Percentiles rank a stretch among this genome's conserved stretches.
Conservation (phyloP, 2,797 vertebrate genomes). For the Siniperca undulata region DNA sequence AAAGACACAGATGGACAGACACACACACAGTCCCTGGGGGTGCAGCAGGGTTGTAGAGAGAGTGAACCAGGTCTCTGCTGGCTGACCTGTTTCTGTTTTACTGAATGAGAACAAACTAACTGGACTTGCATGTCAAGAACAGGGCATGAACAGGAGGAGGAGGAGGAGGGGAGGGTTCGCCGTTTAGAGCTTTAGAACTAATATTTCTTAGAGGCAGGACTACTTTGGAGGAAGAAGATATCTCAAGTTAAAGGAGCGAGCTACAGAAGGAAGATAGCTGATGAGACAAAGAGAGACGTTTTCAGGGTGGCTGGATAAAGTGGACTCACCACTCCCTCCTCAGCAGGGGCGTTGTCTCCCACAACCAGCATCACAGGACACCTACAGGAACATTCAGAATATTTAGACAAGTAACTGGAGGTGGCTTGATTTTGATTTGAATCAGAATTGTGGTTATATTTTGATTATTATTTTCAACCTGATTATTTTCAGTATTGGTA, state of each 20-base stretch:
- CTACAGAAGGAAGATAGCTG: neutral
- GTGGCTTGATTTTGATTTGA: neutral
- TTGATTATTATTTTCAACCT: too few relatives aligned
- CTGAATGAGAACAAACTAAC: constrained; percentile 44
- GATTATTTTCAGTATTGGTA: neutral
- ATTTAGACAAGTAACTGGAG: neutral
- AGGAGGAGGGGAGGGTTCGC: neutral
- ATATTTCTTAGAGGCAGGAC: constrained; percentile 3
- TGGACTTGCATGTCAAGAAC: constrained; percentile 33
- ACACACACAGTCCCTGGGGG: constrained; percentile 7
- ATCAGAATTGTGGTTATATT: neutral
- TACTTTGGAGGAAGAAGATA: neutral
- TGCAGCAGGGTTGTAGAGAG: neutral
- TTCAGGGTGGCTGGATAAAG: neutral
- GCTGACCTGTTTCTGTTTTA: constrained; percentile 61
- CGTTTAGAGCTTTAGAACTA: neutral
- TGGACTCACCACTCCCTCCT: constrained; percentile 95
- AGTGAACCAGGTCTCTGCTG: constrained; percentile 36
- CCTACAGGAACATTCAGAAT: constrained; percentile 73
- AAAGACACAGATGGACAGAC: constrained; percentile 27
- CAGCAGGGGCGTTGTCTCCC: constrained; percentile 94
- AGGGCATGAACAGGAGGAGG: neutral
- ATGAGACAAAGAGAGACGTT: neutral
- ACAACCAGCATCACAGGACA: constrained; percentile 98
- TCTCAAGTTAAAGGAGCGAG: neutral